These are phyloP conservation scores for Boleophthalmus pectinirostris DNA, from an alignment of 2,113 vertebrate species.

Conservation along the genomic window DNA sequence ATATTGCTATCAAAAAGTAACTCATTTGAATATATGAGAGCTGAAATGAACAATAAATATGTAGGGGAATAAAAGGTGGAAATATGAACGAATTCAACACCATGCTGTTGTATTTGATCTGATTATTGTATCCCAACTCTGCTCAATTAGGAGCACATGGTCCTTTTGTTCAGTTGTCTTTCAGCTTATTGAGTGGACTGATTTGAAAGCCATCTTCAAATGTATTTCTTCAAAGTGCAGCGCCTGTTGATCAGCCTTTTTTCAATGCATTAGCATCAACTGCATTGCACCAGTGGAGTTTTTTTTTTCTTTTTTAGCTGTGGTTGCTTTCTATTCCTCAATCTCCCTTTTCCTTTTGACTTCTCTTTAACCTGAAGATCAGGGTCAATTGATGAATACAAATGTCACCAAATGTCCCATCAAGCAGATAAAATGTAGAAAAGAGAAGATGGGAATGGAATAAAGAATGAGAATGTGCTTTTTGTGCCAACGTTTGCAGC, in stretches of 20 bases:
- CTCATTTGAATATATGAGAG: conserved; percentile 51
- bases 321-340: not conserved
- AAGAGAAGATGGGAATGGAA: conserved; percentile 30
- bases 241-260: conserved; percentile 33
- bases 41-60: conserved; percentile 50
- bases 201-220: conserved; percentile 31
- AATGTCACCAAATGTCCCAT: conserved; percentile 63
- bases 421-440: conserved; percentile 50
- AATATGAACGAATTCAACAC: conserved; percentile 48
- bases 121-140: conserved; percentile 30
- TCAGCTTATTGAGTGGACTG: conserved; percentile 33
- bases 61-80: conserved; percentile 24
- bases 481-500: conserved; percentile 76
- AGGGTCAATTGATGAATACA: conserved; percentile 71
- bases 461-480: conserved; percentile 25
- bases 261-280: conserved; percentile 34
- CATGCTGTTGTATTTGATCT: conserved; percentile 37
- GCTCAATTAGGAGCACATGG: conserved; percentile 41
- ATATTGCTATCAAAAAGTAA: conserved; percentile 65
- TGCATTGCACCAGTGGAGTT: conserved; percentile 41
- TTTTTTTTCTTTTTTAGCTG: not conserved
- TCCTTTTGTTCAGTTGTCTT: conserved; percentile 32
- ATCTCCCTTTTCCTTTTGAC: conserved; percentile 4
- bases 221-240: conserved; percentile 20
- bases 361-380: conserved; percentile 35